Evolutionary conservation across 1,140 invertebrate species (phyloP), one percentile per base, ranked within the genome.

Genomic region (Arion vulgaris): DNA sequence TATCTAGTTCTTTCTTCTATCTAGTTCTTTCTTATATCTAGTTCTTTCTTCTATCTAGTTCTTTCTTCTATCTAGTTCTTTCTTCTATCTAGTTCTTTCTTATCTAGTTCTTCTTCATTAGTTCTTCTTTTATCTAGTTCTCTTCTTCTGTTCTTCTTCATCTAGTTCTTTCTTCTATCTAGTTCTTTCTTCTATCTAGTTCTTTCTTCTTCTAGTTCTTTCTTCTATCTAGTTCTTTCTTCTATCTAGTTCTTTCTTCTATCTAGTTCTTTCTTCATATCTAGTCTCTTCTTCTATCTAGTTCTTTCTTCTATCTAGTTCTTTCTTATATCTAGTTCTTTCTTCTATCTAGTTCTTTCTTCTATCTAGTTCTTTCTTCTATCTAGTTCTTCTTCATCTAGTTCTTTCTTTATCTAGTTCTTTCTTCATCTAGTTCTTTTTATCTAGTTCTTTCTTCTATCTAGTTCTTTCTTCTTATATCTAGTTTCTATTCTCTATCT

Each of bases 21-120:
- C 19, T 23, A 32, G 5, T 28, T 34, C 28, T 0, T 66, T 28
- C 28, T 66, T 66, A n/a, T 32, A n/a, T 66, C 28, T 9, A 32
- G 7, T 66, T 34, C 28, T 66, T 66, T 23, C 19, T 32, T 32
- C 19, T 34, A n/a, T 32, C 19, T 34, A 32, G 7, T 34, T 34
- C 62, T 32, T 66, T 32, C 62, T 66, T 66, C 62, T 45, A 7
- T 53, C 36, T 49, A 7, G 9, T 51, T 76, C 41, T 2, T 66
- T 17, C 19, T 45, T 45, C 41, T 45, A n/a, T n/a, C n/a, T n/a
- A n/a, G n/a, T n/a, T n/a, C n/a, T n/a, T n/a, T n/a, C n/a, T n/a
- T n/a, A n/a, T n/a, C n/a, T n/a, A n/a, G n/a, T 62, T 62, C 26
- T n/a, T 62, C 57, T 62, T 62, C 57, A 19, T 62, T n/a, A n/a